Evolutionary conservation across 2,113 vertebrate genomes (phyloP), one percentile per base, ranked within the genome.

Genomic region (Periophthalmodon schlosseri): DNA sequence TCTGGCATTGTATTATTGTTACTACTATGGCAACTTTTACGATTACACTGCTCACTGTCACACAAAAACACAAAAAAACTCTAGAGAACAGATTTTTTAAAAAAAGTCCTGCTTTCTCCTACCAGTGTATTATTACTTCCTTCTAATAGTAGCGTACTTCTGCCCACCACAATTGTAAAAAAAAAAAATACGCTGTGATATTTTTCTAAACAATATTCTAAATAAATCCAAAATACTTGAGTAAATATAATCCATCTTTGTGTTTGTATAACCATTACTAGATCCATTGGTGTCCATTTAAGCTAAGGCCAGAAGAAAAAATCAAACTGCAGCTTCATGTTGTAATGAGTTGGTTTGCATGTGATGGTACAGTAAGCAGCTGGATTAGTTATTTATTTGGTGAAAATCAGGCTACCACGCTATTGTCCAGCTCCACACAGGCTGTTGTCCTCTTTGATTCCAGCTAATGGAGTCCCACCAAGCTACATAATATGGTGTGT

Each of bases 341-440:
- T 91, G 91, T 88, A 92, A 91, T 92, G 89, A 91, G 84, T 85
- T 77, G 70, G 70, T 88, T 91, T 87, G 85, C 80, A 86, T 86
- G 84, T 86, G 86, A 84, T 82, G 79, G 66, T 87, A 91, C 87
- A 89, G 84, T 83, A 88, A 87, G 87, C 78, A 72, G 73, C 39
- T 28, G 89, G 90, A 89, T 93, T 92, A 90, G 89, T 82, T 91
- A 81, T 89, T 91, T 91, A 88, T 92, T 91, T 93, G 85, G 73
- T 72, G 86, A 91, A 91, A 91, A 83, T 82, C 84, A 86, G 81
- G 80, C 90, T 84, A 90, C 83, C 83, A 75, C 85, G 28, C 83
- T 80, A 89, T 91, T 91, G 88, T 92, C 84, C 68, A 64, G 84
- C 85, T 87, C 83, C 73, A 75, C 69, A 56, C 80, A 77, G 84